Evolutionary conservation across 1,140 invertebrate species (phyloP).

Genomic region (Amyelois transitella): DNA sequence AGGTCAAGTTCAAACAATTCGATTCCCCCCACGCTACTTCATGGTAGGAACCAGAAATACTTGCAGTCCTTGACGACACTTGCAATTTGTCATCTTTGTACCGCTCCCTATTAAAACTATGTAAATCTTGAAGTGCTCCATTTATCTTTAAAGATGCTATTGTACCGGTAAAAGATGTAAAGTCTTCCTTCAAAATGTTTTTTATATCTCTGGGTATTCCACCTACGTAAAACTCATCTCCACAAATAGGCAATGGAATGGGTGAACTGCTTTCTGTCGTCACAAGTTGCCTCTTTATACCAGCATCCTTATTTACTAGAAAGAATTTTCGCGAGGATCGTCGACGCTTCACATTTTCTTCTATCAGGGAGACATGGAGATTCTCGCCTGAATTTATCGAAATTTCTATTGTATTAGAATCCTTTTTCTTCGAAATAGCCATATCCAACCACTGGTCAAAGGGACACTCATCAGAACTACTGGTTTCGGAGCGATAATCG

Average conservation of each 20-base stretch:
- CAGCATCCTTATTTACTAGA: neutral
- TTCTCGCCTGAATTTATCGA: slow-evolving; percentile 46
- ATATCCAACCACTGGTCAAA: slow-evolving; percentile 54
- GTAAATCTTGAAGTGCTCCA: slow-evolving; percentile 40
- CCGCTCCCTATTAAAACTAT: slow-evolving; percentile 37
- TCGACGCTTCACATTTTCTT: slow-evolving; percentile 14
- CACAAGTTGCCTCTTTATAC: neutral
- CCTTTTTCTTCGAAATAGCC: slow-evolving; percentile 35
- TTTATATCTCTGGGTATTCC: slow-evolving; percentile 34
- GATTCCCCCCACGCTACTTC: slow-evolving; percentile 55
- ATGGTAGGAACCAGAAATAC: slow-evolving; percentile 52
- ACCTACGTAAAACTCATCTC: slow-evolving; percentile 54
- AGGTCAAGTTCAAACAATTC: slow-evolving; percentile 55
- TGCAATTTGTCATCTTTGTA: slow-evolving; percentile 39
- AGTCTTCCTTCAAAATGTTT: slow-evolving; percentile 28
- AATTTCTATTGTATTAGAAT: slow-evolving; percentile 44
- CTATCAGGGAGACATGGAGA: slow-evolving; percentile 39
- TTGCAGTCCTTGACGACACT: slow-evolving; percentile 54
- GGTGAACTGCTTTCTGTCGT: neutral
- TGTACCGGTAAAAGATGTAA: slow-evolving; percentile 36
- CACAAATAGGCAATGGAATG: slow-evolving; percentile 23
- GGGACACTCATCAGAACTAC: slow-evolving; percentile 39
- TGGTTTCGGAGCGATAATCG: slow-evolving; percentile 39
- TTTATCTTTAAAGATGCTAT: slow-evolving; percentile 48
- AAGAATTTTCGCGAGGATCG: slow-evolving; percentile 3